A percentile compares a stretch with the other conserved stretches of the same genome.
phyloP scores from a whole-genome alignment of 2,113 vertebrate genomes.

The Salvelinus sp. region DNA sequence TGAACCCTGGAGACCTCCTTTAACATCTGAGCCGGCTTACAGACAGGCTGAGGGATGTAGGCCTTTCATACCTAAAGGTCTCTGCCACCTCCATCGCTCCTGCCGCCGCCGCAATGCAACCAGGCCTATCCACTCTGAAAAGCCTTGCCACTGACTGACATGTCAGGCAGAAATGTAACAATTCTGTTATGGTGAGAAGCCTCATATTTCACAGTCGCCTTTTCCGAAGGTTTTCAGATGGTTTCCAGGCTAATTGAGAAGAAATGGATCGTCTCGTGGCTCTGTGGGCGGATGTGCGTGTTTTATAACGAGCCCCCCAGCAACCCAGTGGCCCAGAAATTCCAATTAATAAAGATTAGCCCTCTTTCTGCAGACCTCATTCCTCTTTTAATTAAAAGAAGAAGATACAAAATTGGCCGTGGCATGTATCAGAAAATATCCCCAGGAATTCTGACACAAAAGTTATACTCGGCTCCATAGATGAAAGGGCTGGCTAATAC shows the following conservation, averaged over 20 bases:
- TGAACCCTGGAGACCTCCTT: slow-evolving; percentile 16
- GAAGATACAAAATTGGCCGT: slow-evolving; percentile 58
- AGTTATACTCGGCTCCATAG: slow-evolving; percentile 53
- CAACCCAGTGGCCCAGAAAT: slow-evolving; percentile 71
- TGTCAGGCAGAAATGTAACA: too few relatives aligned
- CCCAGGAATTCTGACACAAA: slow-evolving; percentile 58
- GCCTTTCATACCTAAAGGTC: not conserved
- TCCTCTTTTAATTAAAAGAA: slow-evolving; percentile 74
- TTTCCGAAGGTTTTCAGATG: not conserved
- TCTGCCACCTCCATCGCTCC: not conserved
- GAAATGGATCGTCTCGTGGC: slow-evolving; percentile 49
- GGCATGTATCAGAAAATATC: slow-evolving; percentile 54
- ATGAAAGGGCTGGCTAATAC: slow-evolving; percentile 71
- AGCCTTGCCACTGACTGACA: too few relatives aligned
- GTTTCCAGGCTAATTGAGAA: slow-evolving; percentile 65
- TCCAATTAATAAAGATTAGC: slow-evolving; percentile 79
- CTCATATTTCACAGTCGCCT: too few relatives aligned
- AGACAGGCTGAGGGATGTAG: not conserved
- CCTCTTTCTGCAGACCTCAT: slow-evolving; percentile 67
- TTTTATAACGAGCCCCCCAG: slow-evolving; percentile 64
- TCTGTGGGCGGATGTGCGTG: slow-evolving; percentile 17
- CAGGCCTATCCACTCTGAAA: too few relatives aligned
- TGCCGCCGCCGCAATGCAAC: too few relatives aligned
- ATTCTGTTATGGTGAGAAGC: too few relatives aligned
- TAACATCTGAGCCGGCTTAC: slow-evolving; percentile 7